These are phyloP conservation scores for Micromys minutus DNA, from an alignment of 2,113 vertebrate species.

Conservation along the genomic window DNA sequence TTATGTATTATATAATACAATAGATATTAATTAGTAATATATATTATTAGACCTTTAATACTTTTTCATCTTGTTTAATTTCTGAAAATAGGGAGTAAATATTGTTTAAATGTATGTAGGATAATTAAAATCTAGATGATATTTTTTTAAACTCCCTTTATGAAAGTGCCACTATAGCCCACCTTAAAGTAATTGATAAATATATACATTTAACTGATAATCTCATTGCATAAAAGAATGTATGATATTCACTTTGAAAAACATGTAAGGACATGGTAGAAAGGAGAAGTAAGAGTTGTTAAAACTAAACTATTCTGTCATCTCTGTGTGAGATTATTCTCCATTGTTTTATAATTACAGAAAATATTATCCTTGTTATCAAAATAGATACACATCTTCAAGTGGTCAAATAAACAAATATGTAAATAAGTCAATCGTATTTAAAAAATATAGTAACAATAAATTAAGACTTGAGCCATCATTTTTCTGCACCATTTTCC, in stretches of 20 bases:
- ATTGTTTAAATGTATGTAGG: background rate
- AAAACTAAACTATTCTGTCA: background rate
- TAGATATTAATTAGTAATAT: background rate
- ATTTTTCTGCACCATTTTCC: background rate
- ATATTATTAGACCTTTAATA: background rate
- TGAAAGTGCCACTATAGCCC: background rate
- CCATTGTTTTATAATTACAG: background rate
- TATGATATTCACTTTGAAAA: background rate
- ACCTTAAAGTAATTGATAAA: background rate
- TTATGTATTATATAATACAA: background rate
- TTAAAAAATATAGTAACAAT: background rate
- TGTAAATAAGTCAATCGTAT: background rate
- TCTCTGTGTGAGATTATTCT: background rate
- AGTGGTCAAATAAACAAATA: background rate
- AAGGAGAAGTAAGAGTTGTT: background rate
- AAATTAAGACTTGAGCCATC: background rate
- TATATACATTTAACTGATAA: background rate
- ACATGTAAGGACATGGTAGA: background rate
- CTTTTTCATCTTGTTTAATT: background rate
- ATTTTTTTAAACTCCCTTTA: conserved; percentile 16
- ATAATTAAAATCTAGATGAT: background rate
- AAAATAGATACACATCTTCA: background rate
- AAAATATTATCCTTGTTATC: background rate
- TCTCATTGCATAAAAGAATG: background rate
- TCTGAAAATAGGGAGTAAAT: background rate